Conservation (phyloP, 2,797 vertebrate genomes). For the Brachyalestes nurse region DNA sequence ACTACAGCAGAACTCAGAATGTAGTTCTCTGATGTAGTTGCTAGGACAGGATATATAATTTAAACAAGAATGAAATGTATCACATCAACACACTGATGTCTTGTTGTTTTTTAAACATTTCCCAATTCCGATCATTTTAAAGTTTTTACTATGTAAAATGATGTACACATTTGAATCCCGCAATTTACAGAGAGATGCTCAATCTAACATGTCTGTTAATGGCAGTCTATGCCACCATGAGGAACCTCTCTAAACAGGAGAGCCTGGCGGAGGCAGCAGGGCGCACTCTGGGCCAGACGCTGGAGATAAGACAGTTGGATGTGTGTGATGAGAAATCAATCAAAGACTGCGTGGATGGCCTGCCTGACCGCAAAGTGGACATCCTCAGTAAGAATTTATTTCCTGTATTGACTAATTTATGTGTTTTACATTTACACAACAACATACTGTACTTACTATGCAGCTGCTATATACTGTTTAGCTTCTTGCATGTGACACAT, state of each 20-base stretch:
- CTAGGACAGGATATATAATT: too few species aligned
- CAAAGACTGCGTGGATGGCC: constrained; percentile 81
- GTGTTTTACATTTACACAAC: not conserved
- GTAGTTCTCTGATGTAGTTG: too few species aligned
- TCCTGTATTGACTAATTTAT: not conserved
- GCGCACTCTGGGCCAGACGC: constrained; percentile 77
- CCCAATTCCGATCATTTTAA: not conserved
- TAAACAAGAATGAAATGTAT: too few species aligned
- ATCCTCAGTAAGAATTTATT: constrained; percentile 78
- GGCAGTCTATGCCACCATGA: constrained; percentile 87
- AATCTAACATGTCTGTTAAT: not conserved
- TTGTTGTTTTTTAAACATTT: not conserved
- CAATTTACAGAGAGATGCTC: too few species aligned
- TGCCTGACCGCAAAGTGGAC: constrained; percentile 84
- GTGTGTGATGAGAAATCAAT: constrained; percentile 86
- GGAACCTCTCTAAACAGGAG: constrained; percentile 78
- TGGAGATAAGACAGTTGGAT: constrained; percentile 85
- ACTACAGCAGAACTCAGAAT: too few species aligned
- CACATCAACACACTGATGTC: not conserved
- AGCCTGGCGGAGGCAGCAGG: constrained; percentile 77
- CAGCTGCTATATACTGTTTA: not conserved
- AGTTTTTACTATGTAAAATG: too few species aligned
- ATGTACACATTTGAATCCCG: not conserved
- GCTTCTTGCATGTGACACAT: not conserved
- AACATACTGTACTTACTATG: too few species aligned